These are phyloP conservation scores for Graphium colonna DNA, from an alignment of 2,888 invertebrate species.

Conservation along the genomic window DNA sequence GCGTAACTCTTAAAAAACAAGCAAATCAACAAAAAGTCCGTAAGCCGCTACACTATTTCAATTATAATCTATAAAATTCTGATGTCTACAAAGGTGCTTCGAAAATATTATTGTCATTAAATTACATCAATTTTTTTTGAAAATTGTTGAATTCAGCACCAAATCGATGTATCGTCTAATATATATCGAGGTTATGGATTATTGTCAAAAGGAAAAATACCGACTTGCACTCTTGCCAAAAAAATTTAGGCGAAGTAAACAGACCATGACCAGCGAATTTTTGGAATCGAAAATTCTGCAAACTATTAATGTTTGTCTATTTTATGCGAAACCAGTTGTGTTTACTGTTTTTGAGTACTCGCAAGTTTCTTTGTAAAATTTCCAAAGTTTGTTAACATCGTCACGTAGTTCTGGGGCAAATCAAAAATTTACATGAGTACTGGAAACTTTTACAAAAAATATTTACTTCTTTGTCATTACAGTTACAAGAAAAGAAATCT, in stretches of 20 bases:
- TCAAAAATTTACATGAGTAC: too few relatives aligned
- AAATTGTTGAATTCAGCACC: too few relatives aligned
- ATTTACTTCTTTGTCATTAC: too few relatives aligned
- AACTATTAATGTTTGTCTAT: neutral
- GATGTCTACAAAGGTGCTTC: neutral
- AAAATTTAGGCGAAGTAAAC: neutral
- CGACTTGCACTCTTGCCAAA: neutral
- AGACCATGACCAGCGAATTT: neutral
- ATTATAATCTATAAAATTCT: conserved; percentile 5
- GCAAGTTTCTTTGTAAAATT: neutral
- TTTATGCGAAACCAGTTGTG: neutral
- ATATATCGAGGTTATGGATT: too few relatives aligned
- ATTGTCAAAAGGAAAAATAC: neutral
- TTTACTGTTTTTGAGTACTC: neutral
- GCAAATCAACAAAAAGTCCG: neutral
- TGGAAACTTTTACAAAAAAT: too few relatives aligned
- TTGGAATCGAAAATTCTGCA: neutral
- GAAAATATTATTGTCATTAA: neutral
- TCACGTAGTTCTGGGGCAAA: too few relatives aligned
- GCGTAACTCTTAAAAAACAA: conserved; percentile 17
- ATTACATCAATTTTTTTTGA: too few relatives aligned
- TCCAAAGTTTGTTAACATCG: too few relatives aligned
- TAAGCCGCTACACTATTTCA: neutral
- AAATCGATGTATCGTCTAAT: too few relatives aligned
- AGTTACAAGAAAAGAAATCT: too few relatives aligned